phyloP scores from a whole-genome alignment of 2,888 invertebrate species.

The Agrilus cyanescens region DNA sequence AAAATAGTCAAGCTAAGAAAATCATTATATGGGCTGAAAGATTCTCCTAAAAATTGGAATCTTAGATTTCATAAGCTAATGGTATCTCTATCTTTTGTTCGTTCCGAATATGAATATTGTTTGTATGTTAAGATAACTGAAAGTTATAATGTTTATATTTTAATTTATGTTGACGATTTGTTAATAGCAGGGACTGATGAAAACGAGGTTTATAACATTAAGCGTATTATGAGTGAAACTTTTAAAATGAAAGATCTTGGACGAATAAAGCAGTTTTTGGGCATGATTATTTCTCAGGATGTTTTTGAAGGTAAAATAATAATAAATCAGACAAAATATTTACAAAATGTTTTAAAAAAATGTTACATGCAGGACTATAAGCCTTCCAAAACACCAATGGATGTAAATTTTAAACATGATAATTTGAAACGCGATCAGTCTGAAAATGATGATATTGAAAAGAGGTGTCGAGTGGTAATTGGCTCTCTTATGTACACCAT shows the following conservation, averaged over 20 bases:
- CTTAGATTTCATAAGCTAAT: too few relatives aligned
- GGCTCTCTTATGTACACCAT: slow-evolving; percentile 5
- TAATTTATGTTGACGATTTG: slow-evolving; percentile 3
- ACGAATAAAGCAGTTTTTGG: background rate
- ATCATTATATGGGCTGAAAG: too few relatives aligned
- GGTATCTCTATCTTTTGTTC: background rate
- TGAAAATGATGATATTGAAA: slow-evolving; percentile 8
- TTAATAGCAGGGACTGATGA: slow-evolving; percentile 1
- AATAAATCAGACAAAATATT: slow-evolving; percentile 2
- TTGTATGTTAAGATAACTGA: slow-evolving; percentile 2
- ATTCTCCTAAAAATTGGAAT: too few relatives aligned
- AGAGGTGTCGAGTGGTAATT: slow-evolving; percentile 6
- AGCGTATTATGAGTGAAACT: background rate
- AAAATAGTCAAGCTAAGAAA: background rate
- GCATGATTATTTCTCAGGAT: background rate
- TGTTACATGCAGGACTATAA: slow-evolving; percentile 7
- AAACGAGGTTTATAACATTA: background rate
- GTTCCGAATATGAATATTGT: slow-evolving; percentile 3
- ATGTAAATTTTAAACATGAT: slow-evolving; percentile 8
- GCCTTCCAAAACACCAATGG: slow-evolving; percentile 8
- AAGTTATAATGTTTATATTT: background rate
- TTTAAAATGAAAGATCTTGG: slow-evolving; percentile 1
- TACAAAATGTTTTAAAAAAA: slow-evolving; percentile 1
- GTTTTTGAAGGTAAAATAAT: background rate
- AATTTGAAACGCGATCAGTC: slow-evolving; percentile 3